A percentile compares a stretch with the other conserved stretches of the same genome.
These are phyloP conservation scores for Phyllotreta striolata DNA, from an alignment of 2,888 invertebrate genomes.

Conservation along the genomic window DNA sequence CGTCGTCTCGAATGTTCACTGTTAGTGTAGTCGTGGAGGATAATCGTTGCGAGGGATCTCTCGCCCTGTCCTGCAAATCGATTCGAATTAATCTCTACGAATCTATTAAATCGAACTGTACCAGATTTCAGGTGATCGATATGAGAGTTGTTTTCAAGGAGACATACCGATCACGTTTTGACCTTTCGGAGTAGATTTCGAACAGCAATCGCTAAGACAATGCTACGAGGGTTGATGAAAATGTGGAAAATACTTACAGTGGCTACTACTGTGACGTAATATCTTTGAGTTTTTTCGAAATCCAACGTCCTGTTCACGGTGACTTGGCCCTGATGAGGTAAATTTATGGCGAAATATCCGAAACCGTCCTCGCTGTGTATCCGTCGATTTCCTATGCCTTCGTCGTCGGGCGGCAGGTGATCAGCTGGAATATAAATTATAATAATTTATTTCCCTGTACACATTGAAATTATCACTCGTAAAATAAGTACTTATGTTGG, in stretches of 20 bases:
- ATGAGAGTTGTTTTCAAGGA: neutral
- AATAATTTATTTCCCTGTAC: no score
- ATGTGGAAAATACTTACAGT: slow-evolving; percentile 71
- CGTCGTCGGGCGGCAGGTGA: slow-evolving; percentile 58
- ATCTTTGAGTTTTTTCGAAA: slow-evolving; percentile 86
- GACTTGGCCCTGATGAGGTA: slow-evolving; percentile 89
- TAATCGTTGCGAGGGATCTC: slow-evolving; percentile 76
- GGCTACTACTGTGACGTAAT: slow-evolving; percentile 87
- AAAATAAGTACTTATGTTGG: no score
- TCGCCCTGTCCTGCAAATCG: slow-evolving; percentile 90
- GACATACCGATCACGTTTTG: neutral
- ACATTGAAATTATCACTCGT: no score
- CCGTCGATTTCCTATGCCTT: slow-evolving; percentile 65
- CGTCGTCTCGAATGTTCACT: slow-evolving; percentile 86
- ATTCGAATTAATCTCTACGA: no score
- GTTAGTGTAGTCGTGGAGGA: slow-evolving; percentile 87
- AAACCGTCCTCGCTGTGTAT: slow-evolving; percentile 79
- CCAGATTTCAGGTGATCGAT: neutral
- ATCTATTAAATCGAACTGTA: no score
- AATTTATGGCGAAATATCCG: slow-evolving; percentile 83
- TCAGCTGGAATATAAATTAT: slow-evolving; percentile 35
- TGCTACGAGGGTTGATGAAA: no score
- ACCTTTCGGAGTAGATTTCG: neutral
- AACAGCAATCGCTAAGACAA: neutral
- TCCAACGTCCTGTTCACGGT: slow-evolving; percentile 86